These are phyloP conservation scores for Molossus molossus DNA, from an alignment of 2,797 vertebrate species.

Conservation along the genomic window DNA sequence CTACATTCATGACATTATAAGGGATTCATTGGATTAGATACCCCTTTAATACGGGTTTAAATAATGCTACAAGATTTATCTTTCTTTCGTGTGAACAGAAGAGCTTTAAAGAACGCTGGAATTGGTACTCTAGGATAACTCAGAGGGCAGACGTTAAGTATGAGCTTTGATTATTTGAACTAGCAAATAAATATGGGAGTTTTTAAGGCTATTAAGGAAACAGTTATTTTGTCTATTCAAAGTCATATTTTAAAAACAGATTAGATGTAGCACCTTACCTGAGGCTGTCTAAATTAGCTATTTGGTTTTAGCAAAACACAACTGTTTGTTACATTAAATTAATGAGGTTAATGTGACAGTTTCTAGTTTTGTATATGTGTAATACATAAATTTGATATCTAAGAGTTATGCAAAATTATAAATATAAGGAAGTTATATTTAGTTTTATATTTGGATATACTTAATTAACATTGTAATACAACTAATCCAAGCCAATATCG, in stretches of 20 bases:
- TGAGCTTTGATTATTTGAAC: conserved; percentile 62
- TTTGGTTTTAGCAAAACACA: conserved; percentile 56
- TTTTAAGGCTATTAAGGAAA: conserved; percentile 22
- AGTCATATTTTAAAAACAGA: conserved; percentile 54
- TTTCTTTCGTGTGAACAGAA: conserved; percentile 30
- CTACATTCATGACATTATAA: background rate
- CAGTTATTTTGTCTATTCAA: conserved; percentile 27
- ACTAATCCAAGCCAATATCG: conserved; percentile 4
- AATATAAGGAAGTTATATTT: conserved; percentile 40
- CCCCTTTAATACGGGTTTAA: background rate
- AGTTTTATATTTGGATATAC: conserved; percentile 38
- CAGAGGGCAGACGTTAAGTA: background rate
- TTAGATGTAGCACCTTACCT: conserved; percentile 24
- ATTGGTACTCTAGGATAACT: background rate
- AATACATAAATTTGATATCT: background rate
- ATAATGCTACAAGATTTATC: background rate
- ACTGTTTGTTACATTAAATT: background rate
- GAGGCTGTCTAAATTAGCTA: conserved; percentile 9
- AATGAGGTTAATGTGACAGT: background rate
- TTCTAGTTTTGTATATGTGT: conserved; percentile 38
- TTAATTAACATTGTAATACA: conserved; percentile 32
- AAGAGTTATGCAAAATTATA: background rate
- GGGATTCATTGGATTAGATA: background rate
- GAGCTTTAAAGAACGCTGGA: conserved; percentile 18
- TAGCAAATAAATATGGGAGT: background rate